Evolutionary conservation across 1,140 invertebrate species (phyloP).

Genomic region (Drosophila funebris): DNA sequence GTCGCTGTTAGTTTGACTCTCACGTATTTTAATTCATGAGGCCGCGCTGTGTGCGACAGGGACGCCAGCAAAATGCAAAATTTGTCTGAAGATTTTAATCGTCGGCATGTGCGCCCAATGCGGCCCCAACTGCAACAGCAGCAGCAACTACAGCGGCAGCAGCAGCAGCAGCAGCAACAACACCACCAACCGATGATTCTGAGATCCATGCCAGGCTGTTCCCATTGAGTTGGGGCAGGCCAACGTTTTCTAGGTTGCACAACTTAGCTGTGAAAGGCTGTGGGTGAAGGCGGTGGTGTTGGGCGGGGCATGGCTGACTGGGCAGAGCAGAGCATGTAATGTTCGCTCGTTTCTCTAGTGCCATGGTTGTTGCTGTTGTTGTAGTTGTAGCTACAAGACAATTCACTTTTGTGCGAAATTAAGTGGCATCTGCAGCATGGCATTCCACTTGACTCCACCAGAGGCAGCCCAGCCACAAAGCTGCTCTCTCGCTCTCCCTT

Average conservation of each 20-base stretch:
- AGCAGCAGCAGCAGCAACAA: constrained; percentile 6
- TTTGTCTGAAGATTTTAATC: constrained; percentile 82
- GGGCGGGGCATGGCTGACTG: constrained; percentile 35
- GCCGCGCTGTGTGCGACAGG: constrained; percentile 55
- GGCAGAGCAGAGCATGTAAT: constrained; percentile 72
- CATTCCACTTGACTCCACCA: constrained; percentile 81
- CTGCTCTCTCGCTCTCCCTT: constrained; percentile 16
- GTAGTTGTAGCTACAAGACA: constrained; percentile 80
- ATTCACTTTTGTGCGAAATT: constrained; percentile 84
- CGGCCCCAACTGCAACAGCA: constrained; percentile 54
- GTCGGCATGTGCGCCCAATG: constrained; percentile 76
- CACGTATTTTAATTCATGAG: constrained; percentile 72
- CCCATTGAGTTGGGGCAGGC: constrained; percentile 64
- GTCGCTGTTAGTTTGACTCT: not conserved
- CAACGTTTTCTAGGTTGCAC: constrained; percentile 67
- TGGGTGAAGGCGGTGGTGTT: constrained; percentile 12
- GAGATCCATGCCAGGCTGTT: constrained; percentile 62
- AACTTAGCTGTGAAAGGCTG: constrained; percentile 13
- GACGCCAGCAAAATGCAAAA: constrained; percentile 80
- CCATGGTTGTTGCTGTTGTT: constrained; percentile 63
- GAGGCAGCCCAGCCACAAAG: constrained; percentile 16
- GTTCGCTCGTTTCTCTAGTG: constrained; percentile 76
- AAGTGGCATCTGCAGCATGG: constrained; percentile 82
- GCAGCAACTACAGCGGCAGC: constrained; percentile 9
- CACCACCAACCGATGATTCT: constrained; percentile 45